Percentiles rank a stretch among this genome's conserved stretches.
Evolutionary conservation across 1,140 invertebrate genomes (phyloP).

Genomic region (Drosophila suzukii): DNA sequence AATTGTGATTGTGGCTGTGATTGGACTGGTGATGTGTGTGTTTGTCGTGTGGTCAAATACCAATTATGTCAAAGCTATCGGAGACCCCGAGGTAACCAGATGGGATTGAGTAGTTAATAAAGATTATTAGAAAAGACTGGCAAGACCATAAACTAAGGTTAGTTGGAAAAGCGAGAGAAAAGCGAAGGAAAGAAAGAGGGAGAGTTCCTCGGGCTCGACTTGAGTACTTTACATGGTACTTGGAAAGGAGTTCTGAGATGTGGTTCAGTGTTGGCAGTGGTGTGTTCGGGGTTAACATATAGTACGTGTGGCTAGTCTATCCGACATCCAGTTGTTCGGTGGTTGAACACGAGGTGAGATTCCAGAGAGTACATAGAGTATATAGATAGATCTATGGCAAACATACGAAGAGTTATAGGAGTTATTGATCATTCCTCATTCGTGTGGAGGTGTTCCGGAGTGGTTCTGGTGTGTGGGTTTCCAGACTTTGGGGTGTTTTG

Average conservation of each 20-base stretch:
- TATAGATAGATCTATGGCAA: constrained; percentile 66
- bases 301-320: constrained; percentile 60
- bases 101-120: constrained; percentile 19
- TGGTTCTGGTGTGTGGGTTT: constrained; percentile 2
- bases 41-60: constrained; percentile 64
- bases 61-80: constrained; percentile 78
- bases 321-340: constrained; percentile 64
- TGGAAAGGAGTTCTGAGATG: constrained; percentile 12
- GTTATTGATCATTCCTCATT: constrained; percentile 68
- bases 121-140: constrained; percentile 36
- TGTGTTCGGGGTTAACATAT: constrained; percentile 41
- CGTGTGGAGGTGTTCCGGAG: constrained; percentile 28
- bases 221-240: constrained; percentile 35
- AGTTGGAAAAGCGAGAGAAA: constrained; percentile 42
- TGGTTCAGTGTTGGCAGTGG: constrained; percentile 34
- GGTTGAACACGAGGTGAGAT: constrained; percentile 46
- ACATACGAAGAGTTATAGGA: constrained; percentile 70
- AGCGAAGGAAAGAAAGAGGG: constrained; percentile 1
- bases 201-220: constrained; percentile 23
- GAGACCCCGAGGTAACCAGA: constrained; percentile 28
- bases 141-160: constrained; percentile 39
- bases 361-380: constrained; percentile 56
- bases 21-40: constrained; percentile 15
- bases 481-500: background rate
- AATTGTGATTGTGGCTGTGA: constrained; percentile 26